A percentile compares a stretch with the other conserved stretches of the same genome.
Evolutionary conservation across 2,888 invertebrate species (phyloP).

Genomic region (Venusia cambrica): DNA sequence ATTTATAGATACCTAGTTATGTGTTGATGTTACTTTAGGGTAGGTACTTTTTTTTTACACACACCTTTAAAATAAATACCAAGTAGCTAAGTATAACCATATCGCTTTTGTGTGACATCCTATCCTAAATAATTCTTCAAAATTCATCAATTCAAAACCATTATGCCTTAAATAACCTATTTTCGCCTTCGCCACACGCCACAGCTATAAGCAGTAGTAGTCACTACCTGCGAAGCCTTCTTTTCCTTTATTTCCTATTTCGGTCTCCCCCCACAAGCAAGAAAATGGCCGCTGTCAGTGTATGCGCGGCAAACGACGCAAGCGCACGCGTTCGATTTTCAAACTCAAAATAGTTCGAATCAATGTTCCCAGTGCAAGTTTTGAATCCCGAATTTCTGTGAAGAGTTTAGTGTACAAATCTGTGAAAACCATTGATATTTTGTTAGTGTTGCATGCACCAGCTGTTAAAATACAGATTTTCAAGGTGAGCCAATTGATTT

Average conservation of each 20-base stretch:
- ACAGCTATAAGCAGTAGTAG: constrained; percentile 10
- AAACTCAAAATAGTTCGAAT: constrained; percentile 37
- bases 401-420: constrained; percentile 23
- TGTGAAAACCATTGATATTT: constrained; percentile 16
- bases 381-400: constrained; percentile 24
- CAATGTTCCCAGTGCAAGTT: constrained; percentile 22
- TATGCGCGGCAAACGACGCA: constrained; percentile 59
- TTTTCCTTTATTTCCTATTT: constrained; percentile 66
- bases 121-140: no score
- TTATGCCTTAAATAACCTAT: constrained; percentile 15
- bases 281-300: constrained; percentile 73
- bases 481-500: constrained; percentile 64
- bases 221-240: constrained; percentile 42
- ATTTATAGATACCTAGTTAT: no score
- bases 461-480: constrained; percentile 68
- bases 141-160: no score
- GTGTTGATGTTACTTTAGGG: no score
- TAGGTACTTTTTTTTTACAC: no score
- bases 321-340: constrained; percentile 48
- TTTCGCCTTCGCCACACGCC: constrained; percentile 13
- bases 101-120: no score
- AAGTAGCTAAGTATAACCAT: no score
- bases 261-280: constrained; percentile 60
- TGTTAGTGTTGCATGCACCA: constrained; percentile 48
- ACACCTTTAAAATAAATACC: no score